Percentiles rank a stretch among this genome's conserved stretches.
Conservation (phyloP, 2,888 invertebrate genomes). For the Perizoma affinitatum region DNA sequence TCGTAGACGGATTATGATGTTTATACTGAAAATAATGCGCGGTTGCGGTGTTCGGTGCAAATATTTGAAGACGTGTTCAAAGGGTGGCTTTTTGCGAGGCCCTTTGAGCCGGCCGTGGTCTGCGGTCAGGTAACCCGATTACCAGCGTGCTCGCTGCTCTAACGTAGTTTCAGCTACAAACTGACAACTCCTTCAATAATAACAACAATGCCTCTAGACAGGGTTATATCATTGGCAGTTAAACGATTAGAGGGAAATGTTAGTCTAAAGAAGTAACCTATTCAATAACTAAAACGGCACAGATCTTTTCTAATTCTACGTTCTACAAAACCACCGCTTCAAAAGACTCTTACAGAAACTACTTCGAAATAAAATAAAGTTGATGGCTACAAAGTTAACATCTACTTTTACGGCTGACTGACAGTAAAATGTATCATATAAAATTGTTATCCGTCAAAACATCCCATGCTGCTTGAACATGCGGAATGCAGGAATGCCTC, state of each 20-base stretch:
- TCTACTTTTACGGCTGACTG: slow-evolving; percentile 60
- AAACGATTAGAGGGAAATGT: no score
- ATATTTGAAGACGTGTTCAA: slow-evolving; percentile 81
- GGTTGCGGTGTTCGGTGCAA: slow-evolving; percentile 74
- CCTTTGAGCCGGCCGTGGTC: slow-evolving; percentile 72
- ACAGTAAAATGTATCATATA: slow-evolving; percentile 69
- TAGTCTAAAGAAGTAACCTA: no score
- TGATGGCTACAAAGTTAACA: slow-evolving; percentile 39
- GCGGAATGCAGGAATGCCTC: slow-evolving; percentile 57
- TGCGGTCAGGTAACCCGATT: slow-evolving; percentile 81
- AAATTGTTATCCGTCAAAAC: slow-evolving; percentile 76
- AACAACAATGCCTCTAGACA: no score
- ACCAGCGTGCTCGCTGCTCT: slow-evolving; percentile 42
- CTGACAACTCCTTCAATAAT: slow-evolving; percentile 2
- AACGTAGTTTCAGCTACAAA: slow-evolving; percentile 24
- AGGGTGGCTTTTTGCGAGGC: slow-evolving; percentile 76
- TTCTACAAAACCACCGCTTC: no score
- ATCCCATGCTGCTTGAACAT: slow-evolving; percentile 55
- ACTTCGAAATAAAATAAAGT: slow-evolving; percentile 35
- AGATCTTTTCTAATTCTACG: no score
- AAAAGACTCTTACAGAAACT: slow-evolving; percentile 5
- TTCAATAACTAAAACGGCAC: no score
- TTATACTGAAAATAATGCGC: slow-evolving; percentile 80
- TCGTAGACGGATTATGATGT: slow-evolving; percentile 75
- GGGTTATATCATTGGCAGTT: no score